Evolutionary conservation across 1,140 invertebrate species (phyloP).

Genomic region (Achatina immaculata): DNA sequence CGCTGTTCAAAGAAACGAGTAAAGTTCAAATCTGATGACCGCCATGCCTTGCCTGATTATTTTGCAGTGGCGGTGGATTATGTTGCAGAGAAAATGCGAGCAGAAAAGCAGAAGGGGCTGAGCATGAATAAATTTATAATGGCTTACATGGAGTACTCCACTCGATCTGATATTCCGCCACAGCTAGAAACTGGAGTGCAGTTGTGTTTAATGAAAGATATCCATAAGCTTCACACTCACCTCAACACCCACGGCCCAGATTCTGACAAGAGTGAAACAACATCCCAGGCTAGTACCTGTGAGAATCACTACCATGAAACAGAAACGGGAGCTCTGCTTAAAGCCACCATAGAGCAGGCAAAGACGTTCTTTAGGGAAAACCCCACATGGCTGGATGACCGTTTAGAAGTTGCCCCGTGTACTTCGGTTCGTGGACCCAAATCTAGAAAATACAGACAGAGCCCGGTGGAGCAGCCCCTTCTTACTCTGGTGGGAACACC

Average conservation of each 20-base stretch:
- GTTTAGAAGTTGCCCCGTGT: conserved; percentile 51
- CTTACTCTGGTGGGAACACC: conserved; percentile 39
- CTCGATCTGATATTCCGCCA: conserved; percentile 62
- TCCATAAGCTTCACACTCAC: conserved; percentile 57
- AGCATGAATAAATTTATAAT: conserved; percentile 59
- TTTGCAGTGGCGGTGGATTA: conserved; percentile 67
- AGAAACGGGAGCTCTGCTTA: conserved; percentile 57
- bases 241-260: conserved; percentile 52
- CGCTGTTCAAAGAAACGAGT: conserved; percentile 63
- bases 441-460: conserved; percentile 47
- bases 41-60: conserved; percentile 60
- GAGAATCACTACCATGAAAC: conserved; percentile 51
- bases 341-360: conserved; percentile 60
- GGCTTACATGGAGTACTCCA: conserved; percentile 64
- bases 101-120: conserved; percentile 60
- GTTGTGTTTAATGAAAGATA: conserved; percentile 64
- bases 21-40: conserved; percentile 53
- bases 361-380: conserved; percentile 60
- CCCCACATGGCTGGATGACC: conserved; percentile 66
- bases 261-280: conserved; percentile 41
- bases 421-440: conserved; percentile 29
- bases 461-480: conserved; percentile 56
- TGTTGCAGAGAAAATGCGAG: conserved; percentile 66
- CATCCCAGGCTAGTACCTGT: conserved; percentile 54
- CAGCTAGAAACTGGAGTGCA: conserved; percentile 60